Evolutionary conservation across 2,113 vertebrate genomes (phyloP).

Genomic region (Charina bottae): DNA sequence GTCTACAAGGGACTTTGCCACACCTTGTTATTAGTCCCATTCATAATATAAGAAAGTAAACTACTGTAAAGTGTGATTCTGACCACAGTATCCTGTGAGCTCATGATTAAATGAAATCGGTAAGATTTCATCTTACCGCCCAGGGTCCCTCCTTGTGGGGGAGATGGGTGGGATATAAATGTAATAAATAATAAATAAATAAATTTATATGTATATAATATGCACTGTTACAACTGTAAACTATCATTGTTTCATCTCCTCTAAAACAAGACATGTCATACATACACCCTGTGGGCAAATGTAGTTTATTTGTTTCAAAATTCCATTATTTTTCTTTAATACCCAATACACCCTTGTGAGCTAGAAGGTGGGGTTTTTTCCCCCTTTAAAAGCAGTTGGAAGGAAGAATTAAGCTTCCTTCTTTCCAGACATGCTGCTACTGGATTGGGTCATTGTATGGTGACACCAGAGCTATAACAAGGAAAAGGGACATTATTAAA

Average conservation of each 20-base stretch:
- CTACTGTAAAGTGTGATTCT: conserved; percentile 15
- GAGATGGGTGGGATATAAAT: too few species aligned
- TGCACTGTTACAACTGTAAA: background rate
- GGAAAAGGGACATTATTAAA: background rate
- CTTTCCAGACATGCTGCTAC: background rate
- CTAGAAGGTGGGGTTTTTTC: background rate
- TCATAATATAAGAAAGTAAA: background rate
- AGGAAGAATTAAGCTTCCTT: background rate
- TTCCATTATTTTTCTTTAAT: background rate
- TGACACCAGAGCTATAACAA: background rate
- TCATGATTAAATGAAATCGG: background rate
- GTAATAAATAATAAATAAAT: too few species aligned
- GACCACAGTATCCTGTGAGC: background rate
- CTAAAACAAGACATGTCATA: background rate
- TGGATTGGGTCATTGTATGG: background rate
- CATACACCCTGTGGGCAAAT: background rate
- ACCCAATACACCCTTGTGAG: background rate
- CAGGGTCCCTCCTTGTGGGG: too few species aligned
- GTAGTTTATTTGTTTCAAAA: background rate
- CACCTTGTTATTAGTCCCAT: rapidly evolving
- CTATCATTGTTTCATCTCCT: conserved; percentile 24
- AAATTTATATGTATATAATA: conserved; percentile 2
- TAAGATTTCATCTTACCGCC: too few species aligned
- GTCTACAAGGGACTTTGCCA: background rate
- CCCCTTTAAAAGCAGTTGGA: background rate